Evolutionary conservation across 2,888 invertebrate genomes (phyloP).

Genomic region (Taphrorychus bicolor): DNA sequence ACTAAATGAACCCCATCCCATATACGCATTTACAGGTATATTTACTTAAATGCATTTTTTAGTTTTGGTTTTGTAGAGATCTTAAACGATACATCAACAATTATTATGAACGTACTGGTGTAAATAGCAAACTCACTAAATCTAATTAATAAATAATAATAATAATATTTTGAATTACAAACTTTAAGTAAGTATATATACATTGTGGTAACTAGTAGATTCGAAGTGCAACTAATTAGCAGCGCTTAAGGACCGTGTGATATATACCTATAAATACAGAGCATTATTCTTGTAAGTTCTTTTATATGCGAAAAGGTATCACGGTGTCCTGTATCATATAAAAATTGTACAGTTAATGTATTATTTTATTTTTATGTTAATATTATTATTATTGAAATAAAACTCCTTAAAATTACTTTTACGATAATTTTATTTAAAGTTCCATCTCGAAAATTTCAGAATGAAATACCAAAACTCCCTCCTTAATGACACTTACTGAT

Average conservation of each 20-base stretch:
- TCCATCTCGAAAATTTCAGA: too few relatives aligned
- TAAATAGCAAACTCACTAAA: neutral
- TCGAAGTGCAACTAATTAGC: conserved; percentile 13
- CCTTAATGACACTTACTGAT: too few relatives aligned
- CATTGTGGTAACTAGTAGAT: neutral
- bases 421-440: too few relatives aligned
- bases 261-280: conserved; percentile 36
- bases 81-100: too few relatives aligned
- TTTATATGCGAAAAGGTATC: conserved; percentile 41
- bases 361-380: conserved; percentile 43
- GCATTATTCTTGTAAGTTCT: conserved; percentile 45
- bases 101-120: neutral
- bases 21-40: too few relatives aligned
- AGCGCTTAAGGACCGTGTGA: conserved; percentile 43
- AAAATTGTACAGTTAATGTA: conserved; percentile 53
- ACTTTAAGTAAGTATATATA: too few relatives aligned
- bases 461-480: too few relatives aligned
- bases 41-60: conserved; percentile 1
- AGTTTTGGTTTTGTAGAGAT: conserved; percentile 13
- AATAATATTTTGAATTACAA: neutral
- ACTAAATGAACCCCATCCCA: too few relatives aligned
- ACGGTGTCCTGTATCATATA: conserved; percentile 48
- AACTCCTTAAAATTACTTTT: neutral
- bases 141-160: too few relatives aligned
- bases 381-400: conserved; percentile 24